Evolutionary conservation across 35 echinoderm and acorn worm genomes (phyloP).

Genomic region (Apostichopus japonicus): DNA sequence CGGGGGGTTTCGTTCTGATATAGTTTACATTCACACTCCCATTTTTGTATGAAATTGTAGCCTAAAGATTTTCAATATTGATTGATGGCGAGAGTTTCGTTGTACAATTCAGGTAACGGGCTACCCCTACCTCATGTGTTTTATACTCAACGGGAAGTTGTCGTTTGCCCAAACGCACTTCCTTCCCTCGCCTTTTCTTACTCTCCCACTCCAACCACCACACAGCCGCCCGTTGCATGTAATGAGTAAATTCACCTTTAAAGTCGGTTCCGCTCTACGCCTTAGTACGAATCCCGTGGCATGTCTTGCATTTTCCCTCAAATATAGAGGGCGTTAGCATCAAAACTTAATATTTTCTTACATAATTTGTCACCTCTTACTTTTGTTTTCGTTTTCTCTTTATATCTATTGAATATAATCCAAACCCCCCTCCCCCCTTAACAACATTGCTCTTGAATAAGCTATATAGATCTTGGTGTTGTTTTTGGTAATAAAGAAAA

Average conservation of each 20-base stretch:
- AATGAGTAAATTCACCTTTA: constrained; percentile 28
- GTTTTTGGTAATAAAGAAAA: constrained; percentile 8
- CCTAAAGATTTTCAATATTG: not conserved
- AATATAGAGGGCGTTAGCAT: constrained; percentile 59
- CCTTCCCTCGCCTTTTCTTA: not conserved
- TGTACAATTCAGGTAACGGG: constrained; percentile 1
- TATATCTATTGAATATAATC: constrained; percentile 46
- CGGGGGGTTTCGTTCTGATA: not conserved
- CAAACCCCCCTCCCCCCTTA: constrained; percentile 8
- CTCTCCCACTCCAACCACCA: constrained; percentile 56
- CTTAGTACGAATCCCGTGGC: constrained; percentile 16
- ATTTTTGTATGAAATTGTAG: not conserved
- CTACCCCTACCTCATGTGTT: constrained; percentile 25
- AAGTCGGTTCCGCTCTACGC: constrained; percentile 18
- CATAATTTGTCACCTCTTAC: constrained; percentile 42
- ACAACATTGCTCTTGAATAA: constrained; percentile 36
- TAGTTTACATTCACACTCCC: constrained; percentile 40
- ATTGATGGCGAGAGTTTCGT: not conserved
- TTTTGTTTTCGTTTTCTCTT: constrained; percentile 4
- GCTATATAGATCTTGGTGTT: constrained; percentile 10
- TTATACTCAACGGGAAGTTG: constrained; percentile 44
- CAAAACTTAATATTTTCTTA: constrained; percentile 48
- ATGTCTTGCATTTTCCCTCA: constrained; percentile 54
- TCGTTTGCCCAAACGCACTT: not conserved
- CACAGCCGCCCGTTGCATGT: not conserved